Conservation (phyloP, 2,797 vertebrate genomes). For the Eulemur rubriventer region DNA sequence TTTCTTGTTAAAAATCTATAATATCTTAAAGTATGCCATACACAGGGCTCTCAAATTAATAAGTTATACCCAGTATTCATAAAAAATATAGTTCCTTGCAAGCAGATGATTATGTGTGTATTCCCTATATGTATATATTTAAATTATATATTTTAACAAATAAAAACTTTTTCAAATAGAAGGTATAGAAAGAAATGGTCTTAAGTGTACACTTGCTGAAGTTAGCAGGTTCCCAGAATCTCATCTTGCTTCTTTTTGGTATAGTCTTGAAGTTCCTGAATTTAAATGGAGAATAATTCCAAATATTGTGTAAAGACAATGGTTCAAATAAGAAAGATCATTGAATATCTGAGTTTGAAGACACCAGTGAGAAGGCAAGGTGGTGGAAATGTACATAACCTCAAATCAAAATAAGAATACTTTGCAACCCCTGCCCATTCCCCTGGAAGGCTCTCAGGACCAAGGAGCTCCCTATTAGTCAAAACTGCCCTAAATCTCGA, state of each 20-base stretch:
- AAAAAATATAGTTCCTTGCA: neutral
- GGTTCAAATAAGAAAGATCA: neutral
- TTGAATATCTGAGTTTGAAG: neutral
- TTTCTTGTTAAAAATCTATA: neutral
- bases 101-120: neutral
- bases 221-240: neutral
- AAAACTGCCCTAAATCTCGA: neutral
- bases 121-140: neutral
- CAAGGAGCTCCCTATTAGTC: neutral
- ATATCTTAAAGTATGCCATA: neutral
- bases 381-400: neutral
- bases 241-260: neutral
- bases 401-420: neutral
- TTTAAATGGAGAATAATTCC: slow-evolving; percentile 27
- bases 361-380: neutral
- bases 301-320: neutral
- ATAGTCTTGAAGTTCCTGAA: neutral
- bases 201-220: neutral
- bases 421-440: neutral
- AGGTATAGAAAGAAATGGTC: neutral
- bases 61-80: neutral
- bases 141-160: neutral
- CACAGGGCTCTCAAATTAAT: neutral
- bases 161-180: neutral
- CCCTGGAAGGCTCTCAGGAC: slow-evolving; percentile 24